Base-by-base conservation (phyloP, 2,888 invertebrate genomes). In the Epinotia ramella region DNA sequence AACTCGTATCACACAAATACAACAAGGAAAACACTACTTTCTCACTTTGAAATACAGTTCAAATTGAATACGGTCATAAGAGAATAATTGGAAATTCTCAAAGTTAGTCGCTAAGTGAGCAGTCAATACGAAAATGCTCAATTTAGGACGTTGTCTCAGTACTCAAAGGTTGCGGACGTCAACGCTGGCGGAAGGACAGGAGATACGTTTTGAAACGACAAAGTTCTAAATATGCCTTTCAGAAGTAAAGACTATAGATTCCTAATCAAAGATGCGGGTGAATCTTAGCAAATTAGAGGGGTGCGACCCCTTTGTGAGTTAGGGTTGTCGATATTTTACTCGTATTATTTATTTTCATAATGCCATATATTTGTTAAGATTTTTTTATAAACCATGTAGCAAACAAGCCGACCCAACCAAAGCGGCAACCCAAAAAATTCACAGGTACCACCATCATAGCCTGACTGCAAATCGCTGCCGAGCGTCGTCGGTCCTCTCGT, bases 191-290 rank as follows among this genome's bases (percentile, higher is more conserved):
- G 24, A 20, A 60, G 9, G 60, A 24, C 24, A n/a, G 46, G 16
- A 24, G 44, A n/a, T 44, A 6, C 5, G n/a, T n/a, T 46, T 69
- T n/a, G n/a, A 46, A 44, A n/a, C 60, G 69, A 63, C 70, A 71
- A 40, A 40, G 70, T 71, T 63, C 63, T 40, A 63, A 63, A 33
- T 49, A 13, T 28, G 44, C 49, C 20, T 63, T 62, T 71, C 40
- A 63, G 60, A 18, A 66, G 46, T 56, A 59, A 53, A 40, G 63
- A 72, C 62, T 56, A 72, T 87, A 90, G 89, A 90, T 91, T 91
- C 85, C 87, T 92, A 93, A 94, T 93, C 93, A 93, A 93, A 93
- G 94, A 94, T 94, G 94, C 94, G 94, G 94, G 93, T 82, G 92
- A 90, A 91, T 94, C 93, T 94, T 94, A 92, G 88, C 92, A 91